Evolutionary conservation across 2,888 invertebrate species (phyloP), one percentile per base, ranked within the genome.

Genomic region (Furcula furcula): DNA sequence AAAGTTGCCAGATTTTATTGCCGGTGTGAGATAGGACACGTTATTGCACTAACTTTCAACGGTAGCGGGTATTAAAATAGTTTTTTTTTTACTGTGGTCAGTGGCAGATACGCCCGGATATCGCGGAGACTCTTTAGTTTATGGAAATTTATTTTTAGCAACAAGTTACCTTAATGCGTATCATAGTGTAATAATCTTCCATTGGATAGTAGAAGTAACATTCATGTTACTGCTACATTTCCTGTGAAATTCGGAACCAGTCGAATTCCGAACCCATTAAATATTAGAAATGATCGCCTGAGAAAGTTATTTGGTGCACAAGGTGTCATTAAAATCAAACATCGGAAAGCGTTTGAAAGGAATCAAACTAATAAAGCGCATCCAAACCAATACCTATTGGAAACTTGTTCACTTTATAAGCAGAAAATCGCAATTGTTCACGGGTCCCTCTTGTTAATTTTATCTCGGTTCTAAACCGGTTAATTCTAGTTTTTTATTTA

Each of bases 21-120:
- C 81, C 84, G 80, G 85, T 84, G 84, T 79, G 87, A 85, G 81
- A 83, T 85, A 84, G 84, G 81, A 83, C 74, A 73, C 83, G 84
- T 85, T 87, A 86, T 86, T 80, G 86, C 82, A 69, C 76, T 72
- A 85, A 86, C 78, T 86, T 84, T 82, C 56, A 71, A 68, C 70
- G 66, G 67, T 70, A 61, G 73, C 55, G 62, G 67, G 70, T 76
- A 84, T 84, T 82, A 83, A 84, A 84, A 84, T 79, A 70, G 45
- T 38, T 72, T 67, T 18, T 25, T 25, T n/a, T 70, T 76, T 78
- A 79, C 80, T 79, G 77, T 69, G 79, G 84, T 81, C 74, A 76
- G 51, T 55, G 36, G 42, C 55, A 46, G 53, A 58, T 53, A 34
- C 46, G 61, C 61, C 55, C 61, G 61, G 57, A 58, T 66, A 21